Conservation (phyloP, 2,113 vertebrate genomes). For the Choloepus hoffmanni region DNA sequence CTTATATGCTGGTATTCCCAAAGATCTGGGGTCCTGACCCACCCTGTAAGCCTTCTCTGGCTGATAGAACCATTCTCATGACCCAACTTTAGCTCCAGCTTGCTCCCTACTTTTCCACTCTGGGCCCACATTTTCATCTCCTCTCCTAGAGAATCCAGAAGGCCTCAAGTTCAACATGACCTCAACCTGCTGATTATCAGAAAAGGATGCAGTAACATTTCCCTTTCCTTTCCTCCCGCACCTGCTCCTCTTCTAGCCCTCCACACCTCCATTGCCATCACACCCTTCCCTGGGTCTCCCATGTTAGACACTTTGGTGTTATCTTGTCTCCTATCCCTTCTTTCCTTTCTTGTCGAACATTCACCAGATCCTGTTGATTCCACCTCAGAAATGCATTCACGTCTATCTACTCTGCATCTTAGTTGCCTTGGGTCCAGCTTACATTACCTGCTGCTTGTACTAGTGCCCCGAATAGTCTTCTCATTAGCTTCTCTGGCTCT, state of each 20-base stretch:
- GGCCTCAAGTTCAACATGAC: not conserved
- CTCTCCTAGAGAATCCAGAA: not conserved
- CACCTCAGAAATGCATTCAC: not conserved
- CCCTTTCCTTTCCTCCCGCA: too few species aligned
- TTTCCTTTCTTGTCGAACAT: not conserved
- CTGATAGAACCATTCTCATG: not conserved
- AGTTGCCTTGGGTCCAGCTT: not conserved
- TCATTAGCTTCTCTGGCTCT: not conserved
- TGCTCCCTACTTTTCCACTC: not conserved
- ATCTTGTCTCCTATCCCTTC: not conserved
- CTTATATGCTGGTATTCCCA: not conserved
- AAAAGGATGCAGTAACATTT: not conserved
- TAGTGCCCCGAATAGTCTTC: not conserved
- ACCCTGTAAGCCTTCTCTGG: not conserved
- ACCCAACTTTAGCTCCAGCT: not conserved
- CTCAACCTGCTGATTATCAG: not conserved
- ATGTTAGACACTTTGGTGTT: not conserved
- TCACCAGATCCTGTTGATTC: not conserved
- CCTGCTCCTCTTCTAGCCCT: not conserved
- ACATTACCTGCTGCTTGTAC: not conserved
- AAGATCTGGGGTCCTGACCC: not conserved
- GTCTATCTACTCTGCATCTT: not conserved
- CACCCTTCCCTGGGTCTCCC: too few species aligned
- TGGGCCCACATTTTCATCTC: not conserved
- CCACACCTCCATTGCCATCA: not conserved